These are phyloP conservation scores for Parthenolecanium corni DNA, from an alignment of 2,888 invertebrate species.

Conservation along the genomic window DNA sequence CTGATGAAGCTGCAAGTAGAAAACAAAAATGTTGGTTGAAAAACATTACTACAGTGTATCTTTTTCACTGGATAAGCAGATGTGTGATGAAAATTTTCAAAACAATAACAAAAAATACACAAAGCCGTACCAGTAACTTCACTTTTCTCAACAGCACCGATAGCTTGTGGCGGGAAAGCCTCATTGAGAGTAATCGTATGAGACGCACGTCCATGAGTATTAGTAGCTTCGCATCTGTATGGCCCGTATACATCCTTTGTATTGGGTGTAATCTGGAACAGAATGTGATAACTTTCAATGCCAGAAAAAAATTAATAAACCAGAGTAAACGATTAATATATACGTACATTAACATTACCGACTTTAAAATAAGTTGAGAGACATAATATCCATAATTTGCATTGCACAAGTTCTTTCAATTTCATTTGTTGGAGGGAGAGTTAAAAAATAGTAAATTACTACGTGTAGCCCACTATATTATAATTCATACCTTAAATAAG, in stretches of 20 bases:
- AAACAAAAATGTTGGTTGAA: constrained; percentile 16
- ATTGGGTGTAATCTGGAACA: constrained; percentile 48
- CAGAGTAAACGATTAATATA: too few species aligned
- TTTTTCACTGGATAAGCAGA: too few species aligned
- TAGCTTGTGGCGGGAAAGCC: constrained; percentile 56
- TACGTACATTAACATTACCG: too few species aligned
- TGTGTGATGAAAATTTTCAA: neutral
- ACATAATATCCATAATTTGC: too few species aligned
- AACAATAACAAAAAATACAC: neutral
- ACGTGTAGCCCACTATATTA: too few species aligned
- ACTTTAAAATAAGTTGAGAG: too few species aligned
- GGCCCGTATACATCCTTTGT: constrained; percentile 50
- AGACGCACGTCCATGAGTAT: constrained; percentile 56
- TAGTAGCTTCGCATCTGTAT: constrained; percentile 73
- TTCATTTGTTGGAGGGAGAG: neutral
- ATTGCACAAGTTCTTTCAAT: neutral
- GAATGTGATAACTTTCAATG: neutral
- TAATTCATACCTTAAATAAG: too few species aligned
- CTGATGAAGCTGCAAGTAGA: constrained; percentile 54
- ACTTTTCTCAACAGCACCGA: constrained; percentile 54
- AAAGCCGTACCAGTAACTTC: constrained; percentile 47
- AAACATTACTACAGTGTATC: neutral
- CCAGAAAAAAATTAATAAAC: neutral
- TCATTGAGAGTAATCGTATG: constrained; percentile 59
- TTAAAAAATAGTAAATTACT: too few species aligned